These are phyloP conservation scores for Phenganax marumi DNA, from an alignment of 92 coral and sea anemone species.

Conservation along the genomic window DNA sequence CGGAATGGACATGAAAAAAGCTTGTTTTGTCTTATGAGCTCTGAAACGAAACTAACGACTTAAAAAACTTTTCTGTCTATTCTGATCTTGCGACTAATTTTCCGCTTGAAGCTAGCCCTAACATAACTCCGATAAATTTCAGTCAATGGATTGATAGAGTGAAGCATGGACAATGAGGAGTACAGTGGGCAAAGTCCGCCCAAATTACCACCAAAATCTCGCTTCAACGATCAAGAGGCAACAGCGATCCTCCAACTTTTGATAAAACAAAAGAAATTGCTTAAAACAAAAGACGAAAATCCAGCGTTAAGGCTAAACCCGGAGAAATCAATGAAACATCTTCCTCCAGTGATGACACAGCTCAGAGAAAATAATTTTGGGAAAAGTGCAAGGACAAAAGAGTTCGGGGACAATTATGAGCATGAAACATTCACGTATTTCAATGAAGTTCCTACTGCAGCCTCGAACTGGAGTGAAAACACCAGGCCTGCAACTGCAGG, in stretches of 20 bases:
- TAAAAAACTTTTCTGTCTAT: too few species aligned
- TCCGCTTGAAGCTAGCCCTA: too few species aligned
- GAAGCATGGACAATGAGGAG: neutral
- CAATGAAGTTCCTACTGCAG: neutral
- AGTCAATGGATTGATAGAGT: neutral
- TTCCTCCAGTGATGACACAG: slow-evolving; percentile 70
- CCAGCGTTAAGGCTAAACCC: slow-evolving; percentile 76
- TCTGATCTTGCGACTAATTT: too few species aligned
- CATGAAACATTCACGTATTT: neutral
- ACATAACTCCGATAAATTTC: too few species aligned
- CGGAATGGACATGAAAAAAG: too few species aligned
- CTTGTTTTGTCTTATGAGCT: too few species aligned
- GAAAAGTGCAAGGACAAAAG: neutral
- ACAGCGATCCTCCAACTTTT: slow-evolving; percentile 86
- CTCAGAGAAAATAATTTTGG: neutral
- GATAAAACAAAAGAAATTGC: slow-evolving; percentile 77
- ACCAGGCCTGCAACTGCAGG: neutral
- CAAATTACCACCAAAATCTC: slow-evolving; percentile 81
- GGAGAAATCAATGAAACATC: slow-evolving; percentile 62
- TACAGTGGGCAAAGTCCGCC: slow-evolving; percentile 32
- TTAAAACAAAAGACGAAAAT: slow-evolving; percentile 70
- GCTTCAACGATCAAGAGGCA: slow-evolving; percentile 95
- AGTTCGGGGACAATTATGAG: neutral
- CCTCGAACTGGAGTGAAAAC: neutral
- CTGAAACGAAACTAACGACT: too few species aligned